These are phyloP conservation scores for Myotis yumanensis DNA, from an alignment of 2,113 vertebrate species.

Conservation along the genomic window DNA sequence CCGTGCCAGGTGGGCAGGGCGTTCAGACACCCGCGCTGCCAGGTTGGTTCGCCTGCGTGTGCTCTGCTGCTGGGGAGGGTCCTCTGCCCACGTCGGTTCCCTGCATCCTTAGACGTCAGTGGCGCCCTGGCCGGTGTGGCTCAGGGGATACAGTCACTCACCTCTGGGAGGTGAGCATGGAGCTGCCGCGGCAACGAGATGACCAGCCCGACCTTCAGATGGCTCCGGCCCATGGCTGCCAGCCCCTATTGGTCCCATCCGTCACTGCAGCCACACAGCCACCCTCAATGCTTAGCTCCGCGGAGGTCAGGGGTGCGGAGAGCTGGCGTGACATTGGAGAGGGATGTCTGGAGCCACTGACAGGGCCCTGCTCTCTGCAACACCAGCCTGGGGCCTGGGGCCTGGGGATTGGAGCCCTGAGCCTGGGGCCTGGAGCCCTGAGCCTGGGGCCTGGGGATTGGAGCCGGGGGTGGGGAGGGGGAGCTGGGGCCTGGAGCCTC, in stretches of 20 bases:
- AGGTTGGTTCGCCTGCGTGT: rapidly evolving
- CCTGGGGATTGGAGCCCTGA: neutral
- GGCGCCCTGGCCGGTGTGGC: too few relatives aligned
- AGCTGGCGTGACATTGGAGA: neutral
- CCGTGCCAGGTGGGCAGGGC: rapidly evolving
- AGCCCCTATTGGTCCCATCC: neutral
- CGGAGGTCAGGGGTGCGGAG: rapidly evolving
- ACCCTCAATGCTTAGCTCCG: neutral
- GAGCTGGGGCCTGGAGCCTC: too few relatives aligned
- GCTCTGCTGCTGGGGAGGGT: rapidly evolving
- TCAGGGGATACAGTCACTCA: neutral
- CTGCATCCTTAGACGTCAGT: neutral
- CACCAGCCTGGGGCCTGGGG: neutral
- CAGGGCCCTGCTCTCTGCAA: rapidly evolving
- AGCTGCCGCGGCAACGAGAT: neutral
- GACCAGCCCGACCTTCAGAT: neutral
- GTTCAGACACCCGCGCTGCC: rapidly evolving
- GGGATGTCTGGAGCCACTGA: rapidly evolving
- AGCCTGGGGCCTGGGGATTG: too few relatives aligned
- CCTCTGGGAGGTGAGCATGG: neutral
- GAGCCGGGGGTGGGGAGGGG: too few relatives aligned
- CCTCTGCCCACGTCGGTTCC: neutral
- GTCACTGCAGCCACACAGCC: rapidly evolving
- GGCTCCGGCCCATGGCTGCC: rapidly evolving
- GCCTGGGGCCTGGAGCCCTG: too few relatives aligned